These are phyloP conservation scores for Lycorma delicatula DNA, from an alignment of 1,140 invertebrate species.

Conservation along the genomic window DNA sequence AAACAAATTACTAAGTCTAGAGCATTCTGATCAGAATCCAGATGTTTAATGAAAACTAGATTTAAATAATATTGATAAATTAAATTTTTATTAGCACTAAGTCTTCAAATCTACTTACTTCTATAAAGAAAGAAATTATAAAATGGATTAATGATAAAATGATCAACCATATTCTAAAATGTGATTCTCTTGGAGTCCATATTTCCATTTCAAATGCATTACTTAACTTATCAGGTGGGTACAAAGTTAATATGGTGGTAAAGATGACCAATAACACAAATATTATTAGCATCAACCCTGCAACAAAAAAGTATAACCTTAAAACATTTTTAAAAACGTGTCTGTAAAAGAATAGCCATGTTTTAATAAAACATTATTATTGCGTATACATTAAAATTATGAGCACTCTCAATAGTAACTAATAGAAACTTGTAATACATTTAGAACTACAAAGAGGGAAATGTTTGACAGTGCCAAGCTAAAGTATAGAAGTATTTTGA, in stretches of 20 bases:
- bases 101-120: constrained; percentile 35
- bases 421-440: neutral
- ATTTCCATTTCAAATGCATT: constrained; percentile 33
- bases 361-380: too few relatives aligned
- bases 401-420: neutral
- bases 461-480: neutral
- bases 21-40: too few relatives aligned
- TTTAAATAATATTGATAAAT: too few relatives aligned
- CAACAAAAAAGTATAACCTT: constrained; percentile 25
- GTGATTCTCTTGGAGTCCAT: constrained; percentile 21
- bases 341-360: neutral
- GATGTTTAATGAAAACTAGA: too few relatives aligned
- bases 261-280: constrained; percentile 29
- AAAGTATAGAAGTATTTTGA: neutral
- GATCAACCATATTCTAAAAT: constrained; percentile 33
- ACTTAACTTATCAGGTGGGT: constrained; percentile 30
- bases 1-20: too few relatives aligned
- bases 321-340: neutral
- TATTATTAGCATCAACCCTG: constrained; percentile 15
- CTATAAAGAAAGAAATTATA: constrained; percentile 33
- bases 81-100: too few relatives aligned
- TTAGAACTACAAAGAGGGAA: neutral
- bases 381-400: neutral
- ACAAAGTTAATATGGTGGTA: constrained; percentile 32
- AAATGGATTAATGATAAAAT: constrained; percentile 34